phyloP scores from a whole-genome alignment of 2,888 invertebrate species.

The Lomographa bimaculata region DNA sequence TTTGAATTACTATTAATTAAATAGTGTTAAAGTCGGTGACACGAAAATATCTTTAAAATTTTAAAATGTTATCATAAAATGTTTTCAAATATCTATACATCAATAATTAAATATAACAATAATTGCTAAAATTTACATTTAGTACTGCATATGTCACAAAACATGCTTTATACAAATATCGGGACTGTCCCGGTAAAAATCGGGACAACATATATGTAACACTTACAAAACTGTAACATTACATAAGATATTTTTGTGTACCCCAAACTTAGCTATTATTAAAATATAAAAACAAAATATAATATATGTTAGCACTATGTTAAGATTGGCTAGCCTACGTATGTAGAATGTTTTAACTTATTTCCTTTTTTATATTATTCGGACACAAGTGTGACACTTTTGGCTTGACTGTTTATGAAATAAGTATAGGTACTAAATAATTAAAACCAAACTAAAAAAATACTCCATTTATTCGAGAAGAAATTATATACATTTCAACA shows the following conservation, averaged over 20 bases:
- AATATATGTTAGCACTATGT: constrained; percentile 52
- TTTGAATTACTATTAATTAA: constrained; percentile 56
- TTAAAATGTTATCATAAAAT: not conserved
- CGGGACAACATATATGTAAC: no score
- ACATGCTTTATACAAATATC: no score
- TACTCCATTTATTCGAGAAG: no score
- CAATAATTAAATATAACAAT: no score
- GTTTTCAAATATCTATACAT: not conserved
- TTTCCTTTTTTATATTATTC: constrained; percentile 33
- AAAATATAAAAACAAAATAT: constrained; percentile 40
- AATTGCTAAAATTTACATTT: no score
- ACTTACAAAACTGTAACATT: no score
- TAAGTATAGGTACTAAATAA: no score
- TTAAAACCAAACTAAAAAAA: no score
- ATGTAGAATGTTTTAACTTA: constrained; percentile 36
- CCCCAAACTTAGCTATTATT: constrained; percentile 35
- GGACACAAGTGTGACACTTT: constrained; percentile 31
- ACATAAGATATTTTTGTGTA: constrained; percentile 26
- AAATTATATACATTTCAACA: no score
- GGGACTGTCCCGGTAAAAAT: no score
- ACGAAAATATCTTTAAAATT: constrained; percentile 33
- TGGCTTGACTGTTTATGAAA: constrained; percentile 25
- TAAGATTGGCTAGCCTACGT: constrained; percentile 48
- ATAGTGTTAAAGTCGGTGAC: constrained; percentile 36
- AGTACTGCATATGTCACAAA: no score